Evolutionary conservation across 2,888 invertebrate species (phyloP), one percentile per base, ranked within the genome.

Genomic region (Metalampra italica): DNA sequence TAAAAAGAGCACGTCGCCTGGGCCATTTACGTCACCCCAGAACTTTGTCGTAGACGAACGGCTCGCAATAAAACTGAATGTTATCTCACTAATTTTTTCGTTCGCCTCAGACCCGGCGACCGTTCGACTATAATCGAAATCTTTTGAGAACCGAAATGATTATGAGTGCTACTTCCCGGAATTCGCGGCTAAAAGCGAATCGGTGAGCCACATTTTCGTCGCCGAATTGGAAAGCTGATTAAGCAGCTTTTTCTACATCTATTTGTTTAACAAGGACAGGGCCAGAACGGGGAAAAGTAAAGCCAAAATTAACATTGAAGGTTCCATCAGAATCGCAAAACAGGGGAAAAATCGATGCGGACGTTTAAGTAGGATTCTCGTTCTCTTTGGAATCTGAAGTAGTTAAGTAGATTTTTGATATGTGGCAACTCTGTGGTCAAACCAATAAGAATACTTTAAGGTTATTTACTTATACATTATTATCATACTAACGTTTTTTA

Each of bases 71-170:
- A 80, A 78, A 73, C 66, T 74, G 71, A 77, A 80, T 78, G 78
- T 76, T 79, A 80, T 82, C 78, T 77, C 60, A 63, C 78, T 76
- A 82, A 79, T 82, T 82, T 79, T 80, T 70, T 65, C 37, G 58
- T 57, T 61, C 60, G 54, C 64, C 62, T 62, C 62, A 60, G 43
- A 67, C 62, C 66, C 60, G 43, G 52, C 51, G 51, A 57, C 59
- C 57, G 53, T 62, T 34, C 60, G 57, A 55, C 62, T 58, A 62
- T 62, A 61, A 59, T 51, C 55, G 56, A 61, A 67, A 66, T 68
- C 65, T 68, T 62, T 53, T 57, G 52, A 58, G 62, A 55, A 55
- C 45, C 51, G 52, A 56, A 66, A 66, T 56, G 68, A 74, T 72
- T 75, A 71, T 67, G 69, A 64, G 58, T 46, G 48, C 59, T 58